Base-by-base conservation (phyloP, 2,888 invertebrate genomes). In the Galeopsomyia nigrocyanea region DNA sequence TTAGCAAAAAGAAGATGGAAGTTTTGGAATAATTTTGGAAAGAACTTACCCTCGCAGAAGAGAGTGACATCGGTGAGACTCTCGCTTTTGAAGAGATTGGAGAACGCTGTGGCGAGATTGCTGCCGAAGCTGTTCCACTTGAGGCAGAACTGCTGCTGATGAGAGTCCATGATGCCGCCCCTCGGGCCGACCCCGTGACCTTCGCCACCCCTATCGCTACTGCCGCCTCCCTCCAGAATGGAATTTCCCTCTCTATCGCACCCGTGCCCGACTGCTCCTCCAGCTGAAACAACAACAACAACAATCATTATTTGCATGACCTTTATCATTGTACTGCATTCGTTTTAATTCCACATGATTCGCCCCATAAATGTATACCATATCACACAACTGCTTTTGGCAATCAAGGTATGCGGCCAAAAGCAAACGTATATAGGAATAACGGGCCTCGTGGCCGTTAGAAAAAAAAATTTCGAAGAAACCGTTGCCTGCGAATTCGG, bases 81-180 rank as follows among this genome's bases (percentile, higher is more conserved):
- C 90, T 96, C 95, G 86, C 95, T 95, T 90, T 95, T 95, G 91
- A 95, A 95, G 86, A 96, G 90, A 89, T 94, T 95, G 86, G 95
- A 95, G 89, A 95, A 96, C 82, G 95, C 94, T 82, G 95, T 94
- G 83, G 95, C 95, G 89, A 96, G 90, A 90, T 96, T 96, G 85
- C 94, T 95, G 87, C 95, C 95, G 89, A 95, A 96, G 90, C 95
- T 95, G 92, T 95, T 96, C 96, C 96, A 96, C 91, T 96, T 95
- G 84, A 96, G 91, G 90, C 95, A 95, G 90, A 95, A 96, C 90
- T 96, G 95, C 89, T 95, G 96, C 90, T 95, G 95, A 57, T 69
- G 75, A 87, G 94, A 93, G 92, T 95, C 95, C 95, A 95, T 95
- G 89, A 92, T 93, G 91, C 73, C 75, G 58, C 75, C 71, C 63